These are phyloP conservation scores for Antechinus flavipes DNA, from an alignment of 2,113 vertebrate species.

Conservation along the genomic window DNA sequence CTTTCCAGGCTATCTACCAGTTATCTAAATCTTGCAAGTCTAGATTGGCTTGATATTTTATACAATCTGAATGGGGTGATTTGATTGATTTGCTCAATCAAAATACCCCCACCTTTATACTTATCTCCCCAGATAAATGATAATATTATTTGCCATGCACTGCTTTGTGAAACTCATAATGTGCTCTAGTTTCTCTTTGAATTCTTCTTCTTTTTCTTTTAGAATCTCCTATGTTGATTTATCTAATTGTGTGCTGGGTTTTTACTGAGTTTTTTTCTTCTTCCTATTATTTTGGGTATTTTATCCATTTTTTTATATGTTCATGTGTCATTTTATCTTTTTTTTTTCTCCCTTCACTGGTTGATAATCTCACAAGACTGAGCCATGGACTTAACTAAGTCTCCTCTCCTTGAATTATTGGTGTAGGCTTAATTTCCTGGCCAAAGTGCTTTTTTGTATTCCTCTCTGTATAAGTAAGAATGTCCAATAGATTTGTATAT, in stretches of 20 bases:
- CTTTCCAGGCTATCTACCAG: neutral
- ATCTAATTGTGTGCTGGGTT: neutral
- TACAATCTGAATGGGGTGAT: neutral
- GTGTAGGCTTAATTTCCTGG: neutral
- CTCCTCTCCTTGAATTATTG: neutral
- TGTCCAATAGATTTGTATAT: neutral
- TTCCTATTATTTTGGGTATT: neutral
- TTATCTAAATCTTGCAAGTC: neutral
- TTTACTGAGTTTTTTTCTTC: neutral
- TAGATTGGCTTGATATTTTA: neutral
- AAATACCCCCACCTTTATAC: neutral
- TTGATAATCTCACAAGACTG: neutral
- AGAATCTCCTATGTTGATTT: neutral
- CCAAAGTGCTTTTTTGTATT: neutral
- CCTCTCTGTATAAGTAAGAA: neutral
- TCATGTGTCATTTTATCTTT: neutral
- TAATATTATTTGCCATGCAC: neutral
- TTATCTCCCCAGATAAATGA: neutral
- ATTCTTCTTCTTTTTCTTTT: neutral
- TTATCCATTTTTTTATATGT: neutral
- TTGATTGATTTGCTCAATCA: neutral
- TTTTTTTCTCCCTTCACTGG: neutral
- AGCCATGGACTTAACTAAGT: neutral
- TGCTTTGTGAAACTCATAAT: neutral
- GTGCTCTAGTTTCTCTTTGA: neutral